phyloP scores from a whole-genome alignment of 2,888 invertebrate species.

The Abscondita cerata region DNA sequence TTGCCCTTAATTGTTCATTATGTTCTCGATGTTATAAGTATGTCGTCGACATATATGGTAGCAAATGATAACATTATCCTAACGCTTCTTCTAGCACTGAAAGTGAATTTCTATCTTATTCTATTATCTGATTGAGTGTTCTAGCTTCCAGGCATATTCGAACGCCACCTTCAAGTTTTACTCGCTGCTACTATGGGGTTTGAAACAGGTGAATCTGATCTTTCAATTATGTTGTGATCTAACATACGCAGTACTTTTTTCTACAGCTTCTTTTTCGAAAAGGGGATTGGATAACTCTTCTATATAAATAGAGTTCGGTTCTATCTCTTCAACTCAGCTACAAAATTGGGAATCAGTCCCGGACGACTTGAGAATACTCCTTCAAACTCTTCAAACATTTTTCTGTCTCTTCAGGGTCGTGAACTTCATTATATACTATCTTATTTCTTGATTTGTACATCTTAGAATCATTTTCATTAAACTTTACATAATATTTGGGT shows the following conservation, averaged over 20 bases:
- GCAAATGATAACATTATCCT: slow-evolving; percentile 29
- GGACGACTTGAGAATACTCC: neutral
- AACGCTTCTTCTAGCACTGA: slow-evolving; percentile 32
- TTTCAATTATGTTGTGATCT: slow-evolving; percentile 8
- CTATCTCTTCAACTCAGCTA: neutral
- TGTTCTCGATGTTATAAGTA: slow-evolving; percentile 34
- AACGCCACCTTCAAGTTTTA: neutral
- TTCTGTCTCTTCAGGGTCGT: neutral
- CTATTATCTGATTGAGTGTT: slow-evolving; percentile 21
- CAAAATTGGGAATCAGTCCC: neutral
- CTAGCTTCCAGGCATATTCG: slow-evolving; percentile 10
- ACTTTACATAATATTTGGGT: neutral
- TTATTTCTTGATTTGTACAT: neutral
- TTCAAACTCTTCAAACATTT: neutral
- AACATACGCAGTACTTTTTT: slow-evolving; percentile 2
- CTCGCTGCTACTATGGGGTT: slow-evolving; percentile 6
- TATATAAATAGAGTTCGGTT: neutral
- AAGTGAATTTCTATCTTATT: slow-evolving; percentile 21
- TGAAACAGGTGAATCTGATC: neutral
- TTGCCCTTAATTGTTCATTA: slow-evolving; percentile 23
- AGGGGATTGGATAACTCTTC: neutral
- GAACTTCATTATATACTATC: neutral
- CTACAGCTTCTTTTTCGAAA: slow-evolving; percentile 7
- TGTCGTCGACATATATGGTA: slow-evolving; percentile 28
- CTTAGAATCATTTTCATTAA: neutral